These are phyloP conservation scores for Lasaia peninsularis DNA, from an alignment of 1,140 invertebrate species.

Conservation along the genomic window DNA sequence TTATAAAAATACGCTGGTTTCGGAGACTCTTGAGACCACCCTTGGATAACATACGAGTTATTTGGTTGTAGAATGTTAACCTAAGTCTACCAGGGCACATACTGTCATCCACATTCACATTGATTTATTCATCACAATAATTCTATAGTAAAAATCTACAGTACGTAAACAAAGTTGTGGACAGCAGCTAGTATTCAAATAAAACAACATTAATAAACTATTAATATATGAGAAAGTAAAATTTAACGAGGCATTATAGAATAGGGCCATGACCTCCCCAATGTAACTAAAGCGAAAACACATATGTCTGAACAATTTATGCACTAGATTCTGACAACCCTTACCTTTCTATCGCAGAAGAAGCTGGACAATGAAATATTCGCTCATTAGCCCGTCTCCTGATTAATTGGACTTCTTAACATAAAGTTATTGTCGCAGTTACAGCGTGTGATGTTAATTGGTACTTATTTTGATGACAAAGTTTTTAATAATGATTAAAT, in stretches of 20 bases:
- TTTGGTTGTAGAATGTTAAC: too few species aligned
- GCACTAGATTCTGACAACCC: conserved; percentile 47
- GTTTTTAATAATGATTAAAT: too few species aligned
- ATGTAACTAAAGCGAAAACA: background rate
- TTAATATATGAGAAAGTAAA: background rate
- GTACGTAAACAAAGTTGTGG: too few species aligned
- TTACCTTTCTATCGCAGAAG: conserved; percentile 56
- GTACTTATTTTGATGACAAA: background rate
- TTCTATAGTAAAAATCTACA: too few species aligned
- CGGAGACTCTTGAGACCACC: too few species aligned
- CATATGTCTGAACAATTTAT: conserved; percentile 3
- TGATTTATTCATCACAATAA: too few species aligned
- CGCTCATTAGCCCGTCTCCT: conserved; percentile 69
- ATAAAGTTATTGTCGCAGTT: conserved; percentile 24
- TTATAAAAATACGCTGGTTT: too few species aligned
- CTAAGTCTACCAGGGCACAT: too few species aligned
- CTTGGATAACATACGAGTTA: too few species aligned
- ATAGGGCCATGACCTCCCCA: background rate
- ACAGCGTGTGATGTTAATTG: conserved; percentile 23
- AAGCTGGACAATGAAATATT: conserved; percentile 73
- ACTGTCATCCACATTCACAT: too few species aligned
- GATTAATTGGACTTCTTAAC: conserved; percentile 72
- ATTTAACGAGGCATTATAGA: background rate
- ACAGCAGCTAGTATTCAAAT: too few species aligned
- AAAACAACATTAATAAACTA: too few species aligned